Base-by-base conservation (phyloP, 2,888 invertebrate species). In the Cephus pulcher region DNA sequence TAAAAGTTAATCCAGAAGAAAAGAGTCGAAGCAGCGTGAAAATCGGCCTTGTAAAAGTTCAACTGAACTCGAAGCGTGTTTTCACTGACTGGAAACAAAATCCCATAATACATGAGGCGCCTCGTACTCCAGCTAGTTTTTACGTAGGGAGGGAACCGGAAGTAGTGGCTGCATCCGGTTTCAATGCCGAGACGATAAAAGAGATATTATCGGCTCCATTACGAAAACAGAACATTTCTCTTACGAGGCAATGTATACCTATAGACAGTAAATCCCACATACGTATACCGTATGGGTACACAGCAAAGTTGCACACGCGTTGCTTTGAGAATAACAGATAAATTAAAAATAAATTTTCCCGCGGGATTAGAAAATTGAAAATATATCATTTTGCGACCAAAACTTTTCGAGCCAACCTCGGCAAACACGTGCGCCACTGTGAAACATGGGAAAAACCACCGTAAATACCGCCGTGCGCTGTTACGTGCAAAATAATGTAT, bases 301-400 rank as follows among this genome's bases (percentile, higher is more conserved):
- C 4, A 1, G 1, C 1, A 2, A 37, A 37, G 4, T 37, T 3
- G 15, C 2, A 4, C 6, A 4, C 40, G 15, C 1, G 15, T 15
- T 6, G 15, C 15, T 40, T 15, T 1, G 23, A 9, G 56, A 76
- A 78, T 83, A 86, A 82, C 83, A 86, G 79, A 82, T 85, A 83
- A 85, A 83, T 86, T 76, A 70, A 73, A 79, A 82, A 78, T 82
- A 81, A 80, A 80, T 82, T 83, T 84, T 80, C 78, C 3, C 56
- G 70, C 15, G n/a, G 37, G 12, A 11, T 34, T 15, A 23, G 30
- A 37, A 71, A 76, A 75, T 75, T 40, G 56, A 76, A 40, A 56
- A 71, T 30, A n/a, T 34, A 77, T 68, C 11, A 33, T 33, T 34
- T 34, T 3, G 23, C 0, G 32, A 74, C 1, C 9, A 56, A 56